Conservation (phyloP, 2,113 vertebrate genomes). For the Mellivora capensis region DNA sequence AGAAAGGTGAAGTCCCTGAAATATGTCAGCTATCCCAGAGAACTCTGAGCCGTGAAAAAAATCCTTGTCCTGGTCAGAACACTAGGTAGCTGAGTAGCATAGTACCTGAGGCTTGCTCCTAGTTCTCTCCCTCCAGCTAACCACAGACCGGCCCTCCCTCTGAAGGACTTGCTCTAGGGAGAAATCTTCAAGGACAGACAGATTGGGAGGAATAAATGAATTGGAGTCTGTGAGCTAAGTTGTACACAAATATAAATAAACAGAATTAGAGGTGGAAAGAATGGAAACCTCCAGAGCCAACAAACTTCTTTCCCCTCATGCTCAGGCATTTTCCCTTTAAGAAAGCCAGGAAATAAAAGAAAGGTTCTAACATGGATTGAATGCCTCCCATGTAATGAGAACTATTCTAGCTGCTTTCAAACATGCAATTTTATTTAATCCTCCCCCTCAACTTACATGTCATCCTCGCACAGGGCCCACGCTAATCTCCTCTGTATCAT, state of each 20-base stretch:
- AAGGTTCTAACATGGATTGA: not conserved
- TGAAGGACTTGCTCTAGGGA: not conserved
- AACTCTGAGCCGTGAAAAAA: not conserved
- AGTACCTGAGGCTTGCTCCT: not conserved
- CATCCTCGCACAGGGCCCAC: not conserved
- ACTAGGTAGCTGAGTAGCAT: accelerated
- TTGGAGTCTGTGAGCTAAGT: not conserved
- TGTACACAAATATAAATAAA: not conserved
- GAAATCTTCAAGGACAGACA: not conserved
- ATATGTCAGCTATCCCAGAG: not conserved
- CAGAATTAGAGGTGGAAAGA: not conserved
- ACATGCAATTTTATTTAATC: not conserved
- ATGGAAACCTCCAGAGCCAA: not conserved
- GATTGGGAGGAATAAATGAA: not conserved
- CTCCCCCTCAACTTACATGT: not conserved
- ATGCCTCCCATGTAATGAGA: not conserved
- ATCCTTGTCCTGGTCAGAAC: not conserved
- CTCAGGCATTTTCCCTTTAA: not conserved
- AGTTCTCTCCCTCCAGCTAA: not conserved
- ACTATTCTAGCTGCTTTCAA: not conserved
- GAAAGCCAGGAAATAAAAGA: not conserved
- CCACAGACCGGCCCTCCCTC: not conserved
- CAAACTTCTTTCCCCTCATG: not conserved
- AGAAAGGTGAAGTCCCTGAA: not conserved
- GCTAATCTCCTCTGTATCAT: not conserved